These are phyloP conservation scores for Muraenolepis orangiensis DNA, from an alignment of 2,797 vertebrate species.

Conservation along the genomic window DNA sequence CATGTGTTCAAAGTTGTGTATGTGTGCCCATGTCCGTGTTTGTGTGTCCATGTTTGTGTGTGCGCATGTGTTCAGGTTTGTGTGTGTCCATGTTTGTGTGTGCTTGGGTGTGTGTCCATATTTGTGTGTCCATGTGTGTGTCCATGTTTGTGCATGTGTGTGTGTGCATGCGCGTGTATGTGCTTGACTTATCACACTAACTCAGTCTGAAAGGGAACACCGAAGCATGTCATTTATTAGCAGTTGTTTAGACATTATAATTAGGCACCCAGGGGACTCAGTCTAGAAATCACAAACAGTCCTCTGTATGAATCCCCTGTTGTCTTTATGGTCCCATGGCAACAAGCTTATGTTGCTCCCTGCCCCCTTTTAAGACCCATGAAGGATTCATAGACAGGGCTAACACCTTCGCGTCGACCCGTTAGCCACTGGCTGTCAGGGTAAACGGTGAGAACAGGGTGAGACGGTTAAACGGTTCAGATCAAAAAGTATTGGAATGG, in stretches of 20 bases:
- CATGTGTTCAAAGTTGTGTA: too few species aligned
- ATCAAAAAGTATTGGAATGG: not conserved
- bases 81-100: not conserved
- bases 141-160: not conserved
- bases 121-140: not conserved
- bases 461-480: not conserved
- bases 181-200: not conserved
- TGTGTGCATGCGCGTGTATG: too few species aligned
- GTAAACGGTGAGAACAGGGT: too few species aligned
- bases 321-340: not conserved
- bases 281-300: not conserved
- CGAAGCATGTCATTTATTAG: not conserved
- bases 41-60: not conserved
- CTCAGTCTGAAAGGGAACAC: not conserved
- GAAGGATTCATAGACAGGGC: not conserved
- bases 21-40: not conserved
- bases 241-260: not conserved
- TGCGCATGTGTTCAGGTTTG: too few species aligned
- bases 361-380: not conserved
- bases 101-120: too few species aligned
- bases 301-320: not conserved
- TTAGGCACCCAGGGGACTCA: not conserved
- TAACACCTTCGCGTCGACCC: not conserved
- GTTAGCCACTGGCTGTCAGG: not conserved
- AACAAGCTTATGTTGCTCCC: not conserved